Conservation (phyloP, 2,113 vertebrate species). For the Atlantisia rogersi region DNA sequence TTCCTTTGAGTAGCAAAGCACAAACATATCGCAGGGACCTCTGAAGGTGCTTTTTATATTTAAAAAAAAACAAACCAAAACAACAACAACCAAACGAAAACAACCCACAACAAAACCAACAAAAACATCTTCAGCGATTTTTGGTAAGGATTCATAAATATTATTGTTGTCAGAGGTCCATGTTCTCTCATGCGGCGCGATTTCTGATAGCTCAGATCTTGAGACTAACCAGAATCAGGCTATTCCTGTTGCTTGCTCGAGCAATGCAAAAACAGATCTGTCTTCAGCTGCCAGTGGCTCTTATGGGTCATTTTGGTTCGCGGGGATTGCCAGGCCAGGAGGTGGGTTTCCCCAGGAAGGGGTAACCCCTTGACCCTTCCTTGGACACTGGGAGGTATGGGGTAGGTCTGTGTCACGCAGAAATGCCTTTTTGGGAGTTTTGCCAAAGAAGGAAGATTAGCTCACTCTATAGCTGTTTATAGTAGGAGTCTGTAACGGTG, state of each 20-base stretch:
- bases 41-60: background rate
- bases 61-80: background rate
- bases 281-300: background rate
- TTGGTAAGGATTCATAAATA: slow-evolving; percentile 14
- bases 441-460: background rate
- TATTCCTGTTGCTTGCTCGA: background rate
- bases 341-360: background rate
- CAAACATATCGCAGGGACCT: background rate
- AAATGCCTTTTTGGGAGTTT: background rate
- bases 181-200: slow-evolving; percentile 22
- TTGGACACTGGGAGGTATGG: background rate
- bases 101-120: no score
- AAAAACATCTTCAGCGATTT: slow-evolving; percentile 21
- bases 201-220: slow-evolving; percentile 2
- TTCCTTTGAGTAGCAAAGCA: background rate
- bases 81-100: background rate
- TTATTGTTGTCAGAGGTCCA: slow-evolving; percentile 45
- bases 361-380: background rate
- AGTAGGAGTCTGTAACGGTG: background rate
- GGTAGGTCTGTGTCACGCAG: background rate
- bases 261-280: background rate
- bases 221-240: background rate
- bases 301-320: background rate
- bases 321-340: accelerated
- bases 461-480: background rate